Conservation (phyloP, 2,113 vertebrate species). For the Callopanchax toddi region DNA sequence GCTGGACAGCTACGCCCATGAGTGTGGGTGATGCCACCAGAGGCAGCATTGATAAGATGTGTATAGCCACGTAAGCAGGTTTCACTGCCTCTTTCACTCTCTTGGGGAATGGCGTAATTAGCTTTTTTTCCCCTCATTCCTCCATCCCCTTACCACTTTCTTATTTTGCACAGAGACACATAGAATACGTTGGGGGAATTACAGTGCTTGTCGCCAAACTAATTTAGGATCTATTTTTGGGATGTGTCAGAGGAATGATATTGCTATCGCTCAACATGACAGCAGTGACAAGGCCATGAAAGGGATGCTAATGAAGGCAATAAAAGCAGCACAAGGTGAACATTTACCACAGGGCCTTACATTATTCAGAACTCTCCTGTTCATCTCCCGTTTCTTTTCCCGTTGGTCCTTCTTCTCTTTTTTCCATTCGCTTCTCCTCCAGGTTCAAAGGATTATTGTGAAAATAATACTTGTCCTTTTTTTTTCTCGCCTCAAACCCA, state of each 20-base stretch:
- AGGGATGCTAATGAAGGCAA: conserved; percentile 71
- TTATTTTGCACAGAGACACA: conserved; percentile 65
- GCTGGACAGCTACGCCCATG: conserved; percentile 54
- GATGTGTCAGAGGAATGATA: conserved; percentile 51
- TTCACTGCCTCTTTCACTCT: conserved; percentile 53
- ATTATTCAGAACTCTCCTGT: conserved; percentile 66
- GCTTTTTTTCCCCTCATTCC: conserved; percentile 58
- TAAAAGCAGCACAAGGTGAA: conserved; percentile 58
- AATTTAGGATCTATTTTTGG: conserved; percentile 72
- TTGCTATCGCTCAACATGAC: conserved; percentile 49
- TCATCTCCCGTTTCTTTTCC: conserved; percentile 47
- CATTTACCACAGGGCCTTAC: conserved; percentile 53
- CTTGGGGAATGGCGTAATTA: conserved; percentile 61
- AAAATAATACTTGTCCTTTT: conserved; percentile 45
- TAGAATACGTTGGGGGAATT: conserved; percentile 67
- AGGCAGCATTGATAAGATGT: conserved; percentile 57
- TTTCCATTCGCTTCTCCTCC: conserved; percentile 24
- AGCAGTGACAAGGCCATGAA: conserved; percentile 53
- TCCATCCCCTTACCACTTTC: conserved; percentile 49
- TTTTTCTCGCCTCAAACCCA: conserved; percentile 12
- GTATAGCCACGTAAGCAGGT: conserved; percentile 69
- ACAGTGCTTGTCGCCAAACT: conserved; percentile 60
- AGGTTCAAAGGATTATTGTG: conserved; percentile 44
- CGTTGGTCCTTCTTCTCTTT: conserved; percentile 31
- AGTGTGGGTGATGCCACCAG: conserved; percentile 51